Evolutionary conservation across 2,113 vertebrate genomes (phyloP).

Genomic region (Albula glossodonta): DNA sequence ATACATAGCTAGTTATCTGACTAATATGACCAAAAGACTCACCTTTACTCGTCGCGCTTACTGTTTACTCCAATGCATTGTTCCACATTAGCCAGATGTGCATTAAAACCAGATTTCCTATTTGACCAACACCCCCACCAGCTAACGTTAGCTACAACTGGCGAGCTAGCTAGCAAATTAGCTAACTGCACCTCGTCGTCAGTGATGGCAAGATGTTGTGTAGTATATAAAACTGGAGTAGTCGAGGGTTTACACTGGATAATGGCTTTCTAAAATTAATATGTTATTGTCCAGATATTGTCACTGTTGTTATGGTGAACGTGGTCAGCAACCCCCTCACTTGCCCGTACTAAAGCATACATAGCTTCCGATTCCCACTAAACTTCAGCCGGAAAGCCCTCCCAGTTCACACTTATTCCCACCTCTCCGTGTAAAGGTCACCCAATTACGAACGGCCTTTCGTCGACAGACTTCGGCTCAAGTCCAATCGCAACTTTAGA

Average conservation of each 20-base stretch:
- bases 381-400: constrained; percentile 40
- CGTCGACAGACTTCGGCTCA: not conserved
- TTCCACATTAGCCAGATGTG: not conserved
- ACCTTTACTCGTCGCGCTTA: not conserved
- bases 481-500: constrained; percentile 3
- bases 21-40: not conserved
- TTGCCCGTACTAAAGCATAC: not conserved
- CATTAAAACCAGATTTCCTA: not conserved
- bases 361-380: constrained; percentile 39
- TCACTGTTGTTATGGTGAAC: not conserved
- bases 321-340: not conserved
- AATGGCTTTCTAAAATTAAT: not conserved
- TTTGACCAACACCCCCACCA: constrained; percentile 19
- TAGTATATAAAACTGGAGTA: not conserved
- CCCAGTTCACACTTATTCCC: constrained; percentile 6
- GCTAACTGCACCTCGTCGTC: not conserved
- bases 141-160: constrained; percentile 29
- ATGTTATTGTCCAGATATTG: not conserved
- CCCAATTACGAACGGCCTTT: constrained; percentile 19
- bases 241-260: not conserved
- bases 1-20: not conserved
- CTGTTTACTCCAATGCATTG: constrained; percentile 12
- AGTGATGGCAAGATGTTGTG: not conserved
- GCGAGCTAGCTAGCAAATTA: constrained; percentile 5
- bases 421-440: not conserved